phyloP scores from a whole-genome alignment of 2,113 vertebrate species.

The Scortum barcoo region DNA sequence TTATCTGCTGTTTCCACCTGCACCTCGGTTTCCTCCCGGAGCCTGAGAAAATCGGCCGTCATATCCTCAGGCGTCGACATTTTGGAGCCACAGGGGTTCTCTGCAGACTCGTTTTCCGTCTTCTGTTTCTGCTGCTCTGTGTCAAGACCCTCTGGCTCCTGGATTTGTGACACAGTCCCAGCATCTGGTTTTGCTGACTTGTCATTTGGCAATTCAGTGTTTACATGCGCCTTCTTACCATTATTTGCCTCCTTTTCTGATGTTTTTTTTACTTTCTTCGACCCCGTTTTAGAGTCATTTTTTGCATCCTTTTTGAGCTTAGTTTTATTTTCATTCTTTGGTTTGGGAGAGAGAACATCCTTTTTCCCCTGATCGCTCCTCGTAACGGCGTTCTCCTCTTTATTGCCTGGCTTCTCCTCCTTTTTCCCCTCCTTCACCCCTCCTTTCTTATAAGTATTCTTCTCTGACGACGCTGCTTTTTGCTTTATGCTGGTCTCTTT shows the following conservation, averaged over 20 bases:
- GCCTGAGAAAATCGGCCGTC: conserved; percentile 75
- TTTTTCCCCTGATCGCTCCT: conserved; percentile 77
- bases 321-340: conserved; percentile 85
- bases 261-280: conserved; percentile 76
- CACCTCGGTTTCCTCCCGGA: conserved; percentile 44
- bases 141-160: conserved; percentile 1
- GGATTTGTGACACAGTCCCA: conserved; percentile 3
- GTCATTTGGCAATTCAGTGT: conserved; percentile 32
- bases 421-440: conserved; percentile 79
- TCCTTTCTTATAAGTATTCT: conserved; percentile 84
- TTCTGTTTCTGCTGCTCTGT: conserved; percentile 37
- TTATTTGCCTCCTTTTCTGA: conserved; percentile 73
- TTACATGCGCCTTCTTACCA: conserved; percentile 44
- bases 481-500: conserved; percentile 73
- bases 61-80: conserved; percentile 85
- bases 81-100: conserved; percentile 74
- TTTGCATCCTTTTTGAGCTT: conserved; percentile 85
- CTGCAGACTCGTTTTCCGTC: conserved; percentile 21
- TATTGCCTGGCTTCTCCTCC: conserved; percentile 80
- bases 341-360: conserved; percentile 69
- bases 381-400: conserved; percentile 74
- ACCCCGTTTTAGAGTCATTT: conserved; percentile 84
- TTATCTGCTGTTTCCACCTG: conserved; percentile 38
- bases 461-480: conserved; percentile 72
- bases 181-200: conserved; percentile 19